Evolutionary conservation across 2,888 invertebrate species (phyloP).

Genomic region (Acleris sparsana): DNA sequence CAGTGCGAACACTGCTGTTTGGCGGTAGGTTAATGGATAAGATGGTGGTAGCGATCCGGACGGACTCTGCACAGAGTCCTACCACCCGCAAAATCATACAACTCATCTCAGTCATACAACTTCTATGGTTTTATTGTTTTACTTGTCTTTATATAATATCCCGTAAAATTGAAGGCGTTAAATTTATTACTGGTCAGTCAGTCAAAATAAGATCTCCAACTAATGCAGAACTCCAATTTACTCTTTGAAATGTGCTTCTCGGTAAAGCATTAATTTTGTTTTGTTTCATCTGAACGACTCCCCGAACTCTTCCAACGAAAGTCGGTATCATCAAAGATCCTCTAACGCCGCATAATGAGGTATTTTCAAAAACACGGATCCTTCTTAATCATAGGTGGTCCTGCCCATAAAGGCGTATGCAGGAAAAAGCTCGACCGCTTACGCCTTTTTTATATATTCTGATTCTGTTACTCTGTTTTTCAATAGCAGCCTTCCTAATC

Average conservation of each 20-base stretch:
- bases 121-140: no score
- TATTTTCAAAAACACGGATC: slow-evolving; percentile 4
- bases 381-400: not conserved
- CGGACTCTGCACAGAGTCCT: no score
- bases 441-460: not conserved
- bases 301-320: not conserved
- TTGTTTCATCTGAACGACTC: not conserved
- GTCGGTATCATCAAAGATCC: slow-evolving; percentile 4
- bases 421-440: not conserved
- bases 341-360: slow-evolving; percentile 8
- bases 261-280: not conserved
- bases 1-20: no score
- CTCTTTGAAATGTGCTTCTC: not conserved
- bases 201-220: no score
- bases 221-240: no score
- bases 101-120: no score
- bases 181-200: no score
- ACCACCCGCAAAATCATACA: no score
- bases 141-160: no score
- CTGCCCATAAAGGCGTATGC: not conserved
- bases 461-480: not conserved
- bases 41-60: no score
- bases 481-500: not conserved
- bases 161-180: no score
- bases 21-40: no score